Base-by-base conservation (phyloP, 2,888 invertebrate genomes). In the Ceramica pisi region DNA sequence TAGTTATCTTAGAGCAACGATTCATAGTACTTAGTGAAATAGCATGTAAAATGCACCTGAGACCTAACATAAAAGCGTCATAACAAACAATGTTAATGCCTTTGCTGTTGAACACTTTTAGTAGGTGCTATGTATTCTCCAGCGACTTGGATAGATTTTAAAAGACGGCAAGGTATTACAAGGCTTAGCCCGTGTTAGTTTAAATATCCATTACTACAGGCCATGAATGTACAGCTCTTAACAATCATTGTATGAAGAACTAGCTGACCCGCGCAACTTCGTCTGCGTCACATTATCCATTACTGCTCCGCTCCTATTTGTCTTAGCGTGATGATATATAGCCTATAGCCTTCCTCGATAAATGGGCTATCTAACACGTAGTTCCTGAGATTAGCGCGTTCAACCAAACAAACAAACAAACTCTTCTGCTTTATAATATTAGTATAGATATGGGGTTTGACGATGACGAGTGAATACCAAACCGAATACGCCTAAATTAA, bases 71-170 rank as follows among this genome's bases (percentile, higher is more conserved):
- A n/a, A 38, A 16, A 8, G 31, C 31, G 19, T 26, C 51, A 63
- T 21, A 51, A 55, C 48, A 55, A 63, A 19, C 26, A 59, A 21
- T 50, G 4, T 14, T 50, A 71, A 64, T 78, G 53, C n/a, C 38
- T 51, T 21, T 7, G 14, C 12, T 50, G 44, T 31, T 55, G 19
- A 55, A 26, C 10, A 41, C 44, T 53, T 57, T 67, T 73, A 78
- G 62, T 66, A 79, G 79, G 66, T 77, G 65, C 62, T 77, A 46
- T 77, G 66, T 73, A 77, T 78, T 66, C 79, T 38, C 9, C 26
- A 48, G 21, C 12, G 12, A 35, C 19, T 53, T 51, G 5, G 61
- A 59, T 50, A 41, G 31, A 38, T 71, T 63, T 75, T 63, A 38
- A 50, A 56, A 59, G 62, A 63, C 9, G 7, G 14, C 3, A 16